Conservation (phyloP, 2,797 vertebrate genomes). For the Coregonus sp. region DNA sequence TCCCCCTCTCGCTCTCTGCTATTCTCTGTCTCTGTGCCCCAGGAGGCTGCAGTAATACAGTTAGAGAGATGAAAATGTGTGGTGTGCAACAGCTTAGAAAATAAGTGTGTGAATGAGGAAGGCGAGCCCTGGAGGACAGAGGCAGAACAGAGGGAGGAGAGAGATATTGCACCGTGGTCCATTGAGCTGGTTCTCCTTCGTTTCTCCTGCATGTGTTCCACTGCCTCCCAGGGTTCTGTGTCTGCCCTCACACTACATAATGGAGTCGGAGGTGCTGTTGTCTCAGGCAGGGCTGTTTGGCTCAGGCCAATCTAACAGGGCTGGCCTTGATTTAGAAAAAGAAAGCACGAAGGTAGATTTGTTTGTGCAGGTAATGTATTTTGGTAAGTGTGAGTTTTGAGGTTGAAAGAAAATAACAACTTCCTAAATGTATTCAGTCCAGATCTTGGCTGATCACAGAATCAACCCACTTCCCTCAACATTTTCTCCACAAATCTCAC, state of each 20-base stretch:
- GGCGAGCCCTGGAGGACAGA: slow-evolving; percentile 5
- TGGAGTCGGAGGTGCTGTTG: slow-evolving; percentile 20
- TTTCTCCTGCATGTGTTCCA: too few relatives aligned
- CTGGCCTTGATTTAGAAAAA: slow-evolving; percentile 23
- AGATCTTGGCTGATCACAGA: neutral
- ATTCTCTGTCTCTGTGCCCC: neutral
- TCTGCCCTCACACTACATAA: neutral
- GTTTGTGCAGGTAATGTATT: neutral
- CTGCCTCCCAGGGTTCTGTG: too few relatives aligned
- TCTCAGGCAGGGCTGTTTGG: slow-evolving; percentile 22
- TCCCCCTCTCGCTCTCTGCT: neutral
- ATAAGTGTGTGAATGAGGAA: slow-evolving; percentile 13
- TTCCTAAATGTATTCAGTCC: neutral
- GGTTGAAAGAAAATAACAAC: neutral
- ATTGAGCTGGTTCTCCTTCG: too few relatives aligned
- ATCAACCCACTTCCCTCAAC: neutral
- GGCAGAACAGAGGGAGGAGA: neutral
- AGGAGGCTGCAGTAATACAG: slow-evolving; percentile 7
- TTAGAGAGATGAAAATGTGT: slow-evolving; percentile 3
- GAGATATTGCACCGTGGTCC: neutral
- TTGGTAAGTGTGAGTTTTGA: neutral
- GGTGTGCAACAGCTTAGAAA: slow-evolving; percentile 9
- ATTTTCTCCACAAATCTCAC: neutral
- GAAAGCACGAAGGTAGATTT: neutral
- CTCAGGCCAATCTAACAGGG: slow-evolving; percentile 34